These are phyloP conservation scores for Neofelis nebulosa DNA, from an alignment of 2,113 vertebrate genomes.

Conservation along the genomic window DNA sequence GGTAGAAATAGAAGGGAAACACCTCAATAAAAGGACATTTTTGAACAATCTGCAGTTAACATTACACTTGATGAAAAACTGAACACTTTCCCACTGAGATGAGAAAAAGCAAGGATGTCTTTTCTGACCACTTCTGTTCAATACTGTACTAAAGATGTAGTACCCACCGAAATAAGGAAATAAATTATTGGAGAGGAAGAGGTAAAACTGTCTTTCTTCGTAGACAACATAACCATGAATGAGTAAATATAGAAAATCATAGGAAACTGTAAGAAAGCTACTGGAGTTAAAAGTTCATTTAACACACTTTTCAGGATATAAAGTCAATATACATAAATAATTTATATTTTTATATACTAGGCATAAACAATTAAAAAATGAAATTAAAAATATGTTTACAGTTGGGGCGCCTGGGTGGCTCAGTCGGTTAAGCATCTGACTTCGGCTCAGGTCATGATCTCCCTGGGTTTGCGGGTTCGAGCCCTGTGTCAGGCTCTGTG, in stretches of 20 bases:
- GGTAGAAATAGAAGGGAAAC: background rate
- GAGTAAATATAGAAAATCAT: background rate
- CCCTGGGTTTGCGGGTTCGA: too few species aligned
- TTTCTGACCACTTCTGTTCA: background rate
- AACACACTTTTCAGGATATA: background rate
- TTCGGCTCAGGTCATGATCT: too few species aligned
- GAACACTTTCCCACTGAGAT: background rate
- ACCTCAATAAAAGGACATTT: background rate
- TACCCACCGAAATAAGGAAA: background rate
- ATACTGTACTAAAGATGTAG: background rate
- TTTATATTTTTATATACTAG: background rate
- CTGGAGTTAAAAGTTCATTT: background rate
- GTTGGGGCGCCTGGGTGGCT: background rate
- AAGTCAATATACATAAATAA: background rate
- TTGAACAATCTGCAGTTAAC: background rate
- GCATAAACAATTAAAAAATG: conserved; percentile 2
- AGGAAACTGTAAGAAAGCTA: background rate
- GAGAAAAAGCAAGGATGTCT: background rate
- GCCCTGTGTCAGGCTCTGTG: too few species aligned
- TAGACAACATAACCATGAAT: background rate
- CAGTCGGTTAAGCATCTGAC: too few species aligned
- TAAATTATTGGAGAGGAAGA: background rate
- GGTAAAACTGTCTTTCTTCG: background rate
- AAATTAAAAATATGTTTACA: background rate
- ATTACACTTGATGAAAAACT: background rate